Evolutionary conservation across 2,797 vertebrate genomes (phyloP), one percentile per base, ranked within the genome.

Genomic region (Sebastes hopkinsi): DNA sequence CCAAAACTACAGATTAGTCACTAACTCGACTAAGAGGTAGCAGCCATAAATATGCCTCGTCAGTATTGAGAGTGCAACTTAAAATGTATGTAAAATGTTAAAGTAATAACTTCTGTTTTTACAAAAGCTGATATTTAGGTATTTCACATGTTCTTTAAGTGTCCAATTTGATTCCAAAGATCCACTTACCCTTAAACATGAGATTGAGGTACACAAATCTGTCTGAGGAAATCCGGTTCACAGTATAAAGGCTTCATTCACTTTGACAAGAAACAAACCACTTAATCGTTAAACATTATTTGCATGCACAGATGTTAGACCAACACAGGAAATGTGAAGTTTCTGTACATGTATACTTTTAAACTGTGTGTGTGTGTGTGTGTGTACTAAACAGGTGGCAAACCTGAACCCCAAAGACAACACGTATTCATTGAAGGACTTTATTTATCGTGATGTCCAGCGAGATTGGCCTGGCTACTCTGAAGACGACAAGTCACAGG

Each of bases 351-450:
- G 10, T 74, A 8, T 56, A 86, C 29, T 55, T 75, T 69, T 6
- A 68, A 76, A 68, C 30, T 74, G 8, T 16, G 27, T 60, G 2
- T 67, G 13, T 32, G 9, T 81, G 12, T 65, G 4, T 77, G 29
- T 89, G 32, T 84, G 77, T 88, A 13, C 27, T 2, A 62, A 67
- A 30, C 90, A 99, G 97, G 97, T 98, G 88, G 98, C 97, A 77
- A 97, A 92, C 91, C 89, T 98, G 79, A 99, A 98, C 89, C 92
- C 97, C 79, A 98, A 97, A 94, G 97, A 99, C 89, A 98, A 98
- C 88, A 95, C 97, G 0, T 99, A 97, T 72, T 94, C 95, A 4
- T 85, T 99, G 88, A 99, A 97, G 93, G 96, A 97, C 86, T 98
- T 96, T 88, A 80, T 97, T 13, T 99, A 95, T 92, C 97, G 97